A percentile compares a stretch with the other conserved stretches of the same genome.
Evolutionary conservation across 2,797 vertebrate genomes (phyloP).

Genomic region (Lemur catta): DNA sequence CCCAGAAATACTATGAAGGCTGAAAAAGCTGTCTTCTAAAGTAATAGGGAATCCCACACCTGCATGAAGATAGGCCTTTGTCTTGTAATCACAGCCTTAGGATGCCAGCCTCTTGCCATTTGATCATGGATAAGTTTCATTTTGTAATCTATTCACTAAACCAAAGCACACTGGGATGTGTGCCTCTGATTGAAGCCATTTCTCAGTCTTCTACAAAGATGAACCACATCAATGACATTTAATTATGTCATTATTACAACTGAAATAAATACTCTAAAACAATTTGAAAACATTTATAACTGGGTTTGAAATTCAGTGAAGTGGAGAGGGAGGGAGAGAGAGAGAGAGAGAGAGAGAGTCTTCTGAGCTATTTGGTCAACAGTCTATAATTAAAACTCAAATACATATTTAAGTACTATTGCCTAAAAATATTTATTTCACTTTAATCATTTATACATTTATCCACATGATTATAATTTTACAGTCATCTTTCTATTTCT

Average conservation of each 20-base stretch:
- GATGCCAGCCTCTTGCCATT: constrained; percentile 11
- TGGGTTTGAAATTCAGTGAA: neutral
- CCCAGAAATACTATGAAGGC: neutral
- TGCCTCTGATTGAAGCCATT: constrained; percentile 39
- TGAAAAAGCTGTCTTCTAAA: constrained; percentile 20
- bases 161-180: neutral
- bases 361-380: neutral
- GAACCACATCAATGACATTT: constrained; percentile 31
- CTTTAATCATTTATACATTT: neutral
- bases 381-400: constrained; percentile 35
- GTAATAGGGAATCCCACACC: constrained; percentile 4
- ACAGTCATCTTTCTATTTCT: neutral
- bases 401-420: neutral
- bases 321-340: neutral
- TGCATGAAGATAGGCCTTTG: neutral
- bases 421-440: constrained; percentile 31
- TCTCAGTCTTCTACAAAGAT: constrained; percentile 34
- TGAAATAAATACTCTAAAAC: constrained; percentile 52
- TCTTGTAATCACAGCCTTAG: constrained; percentile 6
- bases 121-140: constrained; percentile 38
- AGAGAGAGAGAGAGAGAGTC: neutral
- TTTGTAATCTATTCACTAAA: constrained; percentile 57
- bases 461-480: neutral
- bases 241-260: constrained; percentile 28
- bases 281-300: constrained; percentile 35